phyloP scores from a whole-genome alignment of 2,113 vertebrate species.

The Ageneiosus marmoratus region DNA sequence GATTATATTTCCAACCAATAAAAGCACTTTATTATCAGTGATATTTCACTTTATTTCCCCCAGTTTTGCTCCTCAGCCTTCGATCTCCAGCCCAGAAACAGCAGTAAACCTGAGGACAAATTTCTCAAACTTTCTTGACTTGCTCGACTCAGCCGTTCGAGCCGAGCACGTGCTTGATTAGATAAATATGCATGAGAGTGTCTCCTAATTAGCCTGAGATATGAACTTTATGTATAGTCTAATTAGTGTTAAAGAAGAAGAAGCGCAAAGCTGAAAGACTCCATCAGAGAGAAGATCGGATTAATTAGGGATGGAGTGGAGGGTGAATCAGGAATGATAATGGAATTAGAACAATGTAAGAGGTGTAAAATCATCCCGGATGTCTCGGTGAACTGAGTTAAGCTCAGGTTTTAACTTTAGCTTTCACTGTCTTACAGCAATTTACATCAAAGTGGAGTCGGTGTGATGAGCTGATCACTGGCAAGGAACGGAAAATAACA shows the following conservation, averaged over 20 bases:
- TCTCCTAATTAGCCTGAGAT: conserved; percentile 48
- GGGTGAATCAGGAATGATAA: not conserved
- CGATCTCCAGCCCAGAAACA: not conserved
- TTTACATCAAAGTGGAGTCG: not conserved
- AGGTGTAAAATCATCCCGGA: not conserved
- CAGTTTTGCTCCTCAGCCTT: not conserved
- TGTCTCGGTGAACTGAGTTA: not conserved
- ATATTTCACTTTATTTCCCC: not conserved
- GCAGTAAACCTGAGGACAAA: not conserved
- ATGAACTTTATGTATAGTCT: conserved; percentile 43
- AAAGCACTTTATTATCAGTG: not conserved
- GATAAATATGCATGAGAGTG: conserved; percentile 48
- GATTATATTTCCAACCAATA: not conserved
- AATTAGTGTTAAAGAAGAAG: conserved; percentile 35
- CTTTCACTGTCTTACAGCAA: not conserved
- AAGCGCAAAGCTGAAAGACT: conserved; percentile 30
- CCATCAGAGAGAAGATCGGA: conserved; percentile 18
- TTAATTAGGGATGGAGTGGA: conserved; percentile 35
- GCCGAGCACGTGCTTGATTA: conserved; percentile 22
- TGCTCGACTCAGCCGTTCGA: not conserved
- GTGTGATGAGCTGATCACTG: not conserved
- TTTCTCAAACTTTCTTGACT: not conserved
- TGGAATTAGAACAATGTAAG: conserved; percentile 3
- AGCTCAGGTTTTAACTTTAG: not conserved
- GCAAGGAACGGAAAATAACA: not conserved